Conservation (phyloP, 2,113 vertebrate species). For the Onychostruthus taczanowskii region DNA sequence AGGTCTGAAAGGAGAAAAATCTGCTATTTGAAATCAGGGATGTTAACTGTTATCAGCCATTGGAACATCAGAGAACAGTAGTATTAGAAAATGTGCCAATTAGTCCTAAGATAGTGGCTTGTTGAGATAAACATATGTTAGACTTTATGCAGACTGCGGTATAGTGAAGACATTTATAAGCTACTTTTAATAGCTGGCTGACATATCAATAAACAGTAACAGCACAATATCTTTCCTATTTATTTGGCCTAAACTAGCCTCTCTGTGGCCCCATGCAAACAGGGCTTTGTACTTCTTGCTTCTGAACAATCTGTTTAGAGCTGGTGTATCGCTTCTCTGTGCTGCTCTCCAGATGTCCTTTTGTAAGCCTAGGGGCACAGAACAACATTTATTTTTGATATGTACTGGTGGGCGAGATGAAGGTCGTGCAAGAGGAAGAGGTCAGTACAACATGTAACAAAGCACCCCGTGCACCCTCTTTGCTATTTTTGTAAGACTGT, state of each 20-base stretch:
- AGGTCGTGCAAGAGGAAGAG: neutral
- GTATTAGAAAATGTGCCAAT: neutral
- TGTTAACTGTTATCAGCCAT: neutral
- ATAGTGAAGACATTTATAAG: neutral
- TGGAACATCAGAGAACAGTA: neutral
- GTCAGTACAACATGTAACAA: neutral
- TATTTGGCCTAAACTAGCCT: neutral
- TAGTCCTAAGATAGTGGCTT: neutral
- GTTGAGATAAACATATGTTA: neutral
- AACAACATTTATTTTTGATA: neutral
- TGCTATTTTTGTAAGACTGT: neutral
- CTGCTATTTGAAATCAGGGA: neutral
- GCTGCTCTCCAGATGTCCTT: neutral
- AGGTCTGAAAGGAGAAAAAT: neutral
- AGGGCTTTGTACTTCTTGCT: fast-evolving
- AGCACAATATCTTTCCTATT: neutral
- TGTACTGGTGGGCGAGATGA: neutral
- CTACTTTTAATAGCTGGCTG: neutral
- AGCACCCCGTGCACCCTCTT: neutral
- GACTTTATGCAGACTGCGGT: neutral
- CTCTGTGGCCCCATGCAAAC: neutral
- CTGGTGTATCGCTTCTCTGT: neutral
- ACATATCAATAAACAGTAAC: neutral
- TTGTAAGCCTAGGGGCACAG: neutral
- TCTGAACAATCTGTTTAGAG: neutral